Evolutionary conservation across 92 coral and sea anemone species (phyloP), one percentile per base, ranked within the genome.

Genomic region (Epizoanthus fatuus): DNA sequence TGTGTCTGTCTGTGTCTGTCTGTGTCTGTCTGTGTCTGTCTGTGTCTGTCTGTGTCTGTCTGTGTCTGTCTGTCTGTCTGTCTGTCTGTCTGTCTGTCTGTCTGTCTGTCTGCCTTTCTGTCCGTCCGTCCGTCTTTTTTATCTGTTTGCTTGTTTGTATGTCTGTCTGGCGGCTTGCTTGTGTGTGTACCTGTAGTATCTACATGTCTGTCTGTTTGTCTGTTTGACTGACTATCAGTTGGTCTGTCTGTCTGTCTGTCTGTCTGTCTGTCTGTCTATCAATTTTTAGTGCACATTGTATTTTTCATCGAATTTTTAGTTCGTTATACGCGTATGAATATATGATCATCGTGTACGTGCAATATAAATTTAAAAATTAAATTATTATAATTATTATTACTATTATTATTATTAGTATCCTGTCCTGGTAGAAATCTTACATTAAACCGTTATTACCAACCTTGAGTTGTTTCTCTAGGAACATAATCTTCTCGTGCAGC

Each of bases 401-500:
- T 4, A 44, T 44, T 4, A 44, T 44, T 29, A 29, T 29, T 29
- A 29, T 0, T 29, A 29, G 32, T 29, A 29, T 29, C 1, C 35
- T 29, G 35, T 29, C 35, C 35, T 29, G 35, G 32, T 29, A 29
- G 32, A 29, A 29, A 29, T 29, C 35, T 29, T 29, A 29, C 35
- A 29, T 29, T 1, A 29, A 78, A 52, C 4, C 20, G 7, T 52
- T 39, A 55, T 35, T 66, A 83, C 89, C 47, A 54, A 95, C 98
- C 98, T 95, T 95, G 9, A 97, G 91, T 53, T 97, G 99, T 66
- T 91, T 94, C 83, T 97, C 98, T 69, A 97, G 84, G 88, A 95
- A 97, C 39, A 89, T 54, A 35, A 97, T 92, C 85, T 96, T 97
- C 37, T 97, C 98, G 63, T 92, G 86, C 63, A 97, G 83, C 35